Evolutionary conservation across 2,113 vertebrate species (phyloP), one percentile per base, ranked within the genome.

Genomic region (Todiramphus saurophagus): DNA sequence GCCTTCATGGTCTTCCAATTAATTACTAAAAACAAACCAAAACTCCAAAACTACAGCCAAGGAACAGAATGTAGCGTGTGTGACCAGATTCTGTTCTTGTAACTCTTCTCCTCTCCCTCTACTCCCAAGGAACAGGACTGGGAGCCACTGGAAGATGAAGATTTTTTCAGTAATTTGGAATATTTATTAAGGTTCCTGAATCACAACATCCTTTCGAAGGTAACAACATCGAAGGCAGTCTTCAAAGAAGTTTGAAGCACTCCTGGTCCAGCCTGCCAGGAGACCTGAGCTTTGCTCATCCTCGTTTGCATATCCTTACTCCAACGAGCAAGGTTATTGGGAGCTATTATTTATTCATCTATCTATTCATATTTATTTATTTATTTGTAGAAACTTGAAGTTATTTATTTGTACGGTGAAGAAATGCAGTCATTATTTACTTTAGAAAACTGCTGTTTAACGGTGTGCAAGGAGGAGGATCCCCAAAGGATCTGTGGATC

Each of bases 291-390:
- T 84, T 75, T 41, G 48, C 19, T 11, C 4, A 41, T 20, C 27
- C n/a, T 66, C 5, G 7, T 68, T 73, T 39, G 17, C 2, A 1
- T 50, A 35, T 6, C 69, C 48, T 77, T 39, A 27, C 14, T 55
- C 27, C 55, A 27, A 9, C 1, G 53, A 81, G 27, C 35, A 67
- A 73, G 14, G 19, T 53, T 67, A 21, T 3, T 68, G 66, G 53
- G 59, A 87, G 8, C n/a, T 58, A 5, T 53, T 95, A 96, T 97
- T 96, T 97, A 95, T 96, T 94, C 4, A 8, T 8, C 3, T 59
- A 21, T 55, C 31, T 90, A 77, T 83, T 67, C 1, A 16, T 81
- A 92, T 90, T 96, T 94, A 96, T 96, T 97, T 92, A 93, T 96
- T 91, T 97, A 96, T 97, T 96, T 83, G 30, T 56, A 80, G 41